Evolutionary conservation across 37 sponge, comb jelly and placozoan species (phyloP), one percentile per base, ranked within the genome.

Genomic region (Aplysina aerophoba): DNA sequence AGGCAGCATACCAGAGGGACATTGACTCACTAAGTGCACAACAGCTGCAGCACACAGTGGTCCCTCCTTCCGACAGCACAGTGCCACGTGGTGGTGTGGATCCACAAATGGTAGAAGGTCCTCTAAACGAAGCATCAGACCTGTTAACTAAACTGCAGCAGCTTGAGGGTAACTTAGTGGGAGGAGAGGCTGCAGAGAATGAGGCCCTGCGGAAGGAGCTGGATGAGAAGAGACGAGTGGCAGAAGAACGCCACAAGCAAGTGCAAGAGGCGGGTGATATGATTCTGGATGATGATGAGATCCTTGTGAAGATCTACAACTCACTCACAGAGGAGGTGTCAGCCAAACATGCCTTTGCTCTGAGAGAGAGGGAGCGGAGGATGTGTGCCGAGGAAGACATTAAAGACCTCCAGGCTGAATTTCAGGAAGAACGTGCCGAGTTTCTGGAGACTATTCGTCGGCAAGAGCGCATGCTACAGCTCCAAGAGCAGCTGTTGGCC

Each of bases 381-480:
- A 50, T 61, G 13, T 75, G 90, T 39, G 91, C 95, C 8, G 85
- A 93, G 31, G 92, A 89, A 40, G 99, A 98, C 71, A 92, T 93
- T 39, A 79, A 63, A 22, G 99, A 98, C 34, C 86, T 96, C 3
- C 88, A 86, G 44, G 75, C 83, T 20, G 99, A 98, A 73, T 98
- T 98, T 86, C 81, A 98, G 73, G 53, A 54, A 54, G 94, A 98
- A 59, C 39, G 99, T 83, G 85, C 89, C 38, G 97, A 94, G 59
- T 93, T 85, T 55, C 89, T 98, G 36, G 99, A 96, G 31, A 90
- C 95, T 1, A 93, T 98, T 14, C 85, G 99, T 0, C 85, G 89
- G n/a, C 87, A 85, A 69, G 93, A 92, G 61, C 65, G 84, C 25
- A 78, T 37, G 8, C 24, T 94, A 24, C 83, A 80, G 59, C 92